phyloP scores from a whole-genome alignment of 1,140 invertebrate genomes.

The Drosophila nasuta region DNA sequence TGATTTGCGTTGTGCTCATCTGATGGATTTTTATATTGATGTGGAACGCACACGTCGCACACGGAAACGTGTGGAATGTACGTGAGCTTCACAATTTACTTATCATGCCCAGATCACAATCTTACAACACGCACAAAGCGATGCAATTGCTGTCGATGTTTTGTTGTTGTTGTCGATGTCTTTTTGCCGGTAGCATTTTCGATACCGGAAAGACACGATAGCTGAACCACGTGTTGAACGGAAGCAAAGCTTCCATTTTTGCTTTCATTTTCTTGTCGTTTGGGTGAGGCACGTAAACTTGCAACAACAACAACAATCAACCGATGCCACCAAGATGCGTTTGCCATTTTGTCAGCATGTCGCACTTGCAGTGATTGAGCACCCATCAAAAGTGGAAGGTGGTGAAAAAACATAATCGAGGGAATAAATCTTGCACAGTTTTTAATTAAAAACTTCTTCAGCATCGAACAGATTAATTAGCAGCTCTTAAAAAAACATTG shows the following conservation, averaged over 20 bases:
- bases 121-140: constrained; percentile 15
- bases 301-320: constrained; percentile 1
- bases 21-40: constrained; percentile 74
- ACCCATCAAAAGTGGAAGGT: too few relatives aligned
- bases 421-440: too few relatives aligned
- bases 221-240: constrained; percentile 43
- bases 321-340: too few relatives aligned
- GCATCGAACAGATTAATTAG: too few relatives aligned
- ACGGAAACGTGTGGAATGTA: constrained; percentile 72
- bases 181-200: constrained; percentile 35
- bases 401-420: too few relatives aligned
- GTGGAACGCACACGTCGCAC: constrained; percentile 49
- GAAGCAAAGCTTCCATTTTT: constrained; percentile 21
- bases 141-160: neutral
- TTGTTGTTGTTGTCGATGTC: constrained; percentile 3
- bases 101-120: constrained; percentile 55
- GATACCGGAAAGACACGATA: constrained; percentile 35
- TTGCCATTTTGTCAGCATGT: too few relatives aligned
- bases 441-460: too few relatives aligned
- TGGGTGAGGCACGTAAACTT: constrained; percentile 58
- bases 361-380: neutral
- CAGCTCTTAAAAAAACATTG: too few relatives aligned
- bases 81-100: constrained; percentile 63
- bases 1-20: constrained; percentile 69
- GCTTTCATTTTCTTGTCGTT: neutral